Evolutionary conservation across 2,888 invertebrate species (phyloP).

Genomic region (Zhengitettix transpicula): DNA sequence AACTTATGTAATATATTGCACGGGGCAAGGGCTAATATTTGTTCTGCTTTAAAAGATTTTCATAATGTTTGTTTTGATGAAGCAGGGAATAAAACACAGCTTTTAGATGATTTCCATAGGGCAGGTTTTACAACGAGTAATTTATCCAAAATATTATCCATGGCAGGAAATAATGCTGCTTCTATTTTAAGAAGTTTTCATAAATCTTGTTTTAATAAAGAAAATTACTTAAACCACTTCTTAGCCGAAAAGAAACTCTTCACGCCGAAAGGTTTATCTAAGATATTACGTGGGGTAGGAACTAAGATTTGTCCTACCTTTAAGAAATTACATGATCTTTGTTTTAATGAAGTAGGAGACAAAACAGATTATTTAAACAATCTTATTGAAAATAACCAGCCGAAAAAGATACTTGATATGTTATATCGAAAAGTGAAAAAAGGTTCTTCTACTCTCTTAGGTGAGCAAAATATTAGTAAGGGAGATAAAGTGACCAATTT

Average conservation of each 20-base stretch:
- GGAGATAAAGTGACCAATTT: no score
- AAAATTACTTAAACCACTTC: background rate
- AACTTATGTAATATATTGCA: background rate
- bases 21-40: background rate
- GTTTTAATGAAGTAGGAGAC: background rate
- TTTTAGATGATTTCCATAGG: background rate
- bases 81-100: background rate
- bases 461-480: background rate
- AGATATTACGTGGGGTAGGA: background rate
- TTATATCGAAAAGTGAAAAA: background rate
- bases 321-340: background rate
- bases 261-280: background rate
- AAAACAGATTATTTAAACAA: background rate
- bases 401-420: background rate
- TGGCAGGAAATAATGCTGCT: background rate
- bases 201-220: background rate
- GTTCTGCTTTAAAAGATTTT: slow-evolving; percentile 7
- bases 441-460: background rate
- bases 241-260: background rate
- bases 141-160: background rate
- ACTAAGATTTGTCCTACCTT: background rate
- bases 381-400: background rate
- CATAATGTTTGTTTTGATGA: slow-evolving; percentile 14
- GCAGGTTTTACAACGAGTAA: background rate
- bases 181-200: background rate